These are phyloP conservation scores for Plagodis pulveraria DNA, from an alignment of 2,888 invertebrate genomes.

Conservation along the genomic window DNA sequence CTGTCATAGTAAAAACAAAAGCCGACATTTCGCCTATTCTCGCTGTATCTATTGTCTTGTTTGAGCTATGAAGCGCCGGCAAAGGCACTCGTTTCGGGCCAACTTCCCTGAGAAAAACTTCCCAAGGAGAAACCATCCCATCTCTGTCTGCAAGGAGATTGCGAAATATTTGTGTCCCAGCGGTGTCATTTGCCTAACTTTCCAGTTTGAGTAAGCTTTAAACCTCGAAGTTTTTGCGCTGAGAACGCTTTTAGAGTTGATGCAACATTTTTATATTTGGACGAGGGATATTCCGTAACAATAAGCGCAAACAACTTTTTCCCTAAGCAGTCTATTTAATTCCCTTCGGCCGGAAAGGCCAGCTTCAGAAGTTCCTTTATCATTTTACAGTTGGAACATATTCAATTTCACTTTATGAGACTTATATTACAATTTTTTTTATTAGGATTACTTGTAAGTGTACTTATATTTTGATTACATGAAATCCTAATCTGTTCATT, in stretches of 20 bases:
- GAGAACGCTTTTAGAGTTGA: slow-evolving; percentile 55
- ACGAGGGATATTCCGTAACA: slow-evolving; percentile 49
- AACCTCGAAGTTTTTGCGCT: slow-evolving; percentile 65
- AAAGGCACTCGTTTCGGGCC: slow-evolving; percentile 54
- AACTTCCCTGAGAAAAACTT: slow-evolving; percentile 69
- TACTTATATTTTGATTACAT: slow-evolving; percentile 2
- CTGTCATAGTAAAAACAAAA: slow-evolving; percentile 57
- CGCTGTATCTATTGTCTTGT: slow-evolving; percentile 62
- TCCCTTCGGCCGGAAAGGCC: slow-evolving; percentile 33
- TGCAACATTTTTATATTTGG: slow-evolving; percentile 60
- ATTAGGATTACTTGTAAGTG: slow-evolving; percentile 3
- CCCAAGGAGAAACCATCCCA: slow-evolving; percentile 57
- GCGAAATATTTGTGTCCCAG: slow-evolving; percentile 74
- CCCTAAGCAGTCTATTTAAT: slow-evolving; percentile 46
- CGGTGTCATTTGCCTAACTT: slow-evolving; percentile 80
- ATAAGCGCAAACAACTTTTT: slow-evolving; percentile 49
- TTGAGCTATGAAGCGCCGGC: slow-evolving; percentile 49
- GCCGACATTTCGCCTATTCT: slow-evolving; percentile 62
- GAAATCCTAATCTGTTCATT: neutral
- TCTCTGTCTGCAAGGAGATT: slow-evolving; percentile 66
- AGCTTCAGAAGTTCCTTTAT: slow-evolving; percentile 37
- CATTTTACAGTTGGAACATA: slow-evolving; percentile 33
- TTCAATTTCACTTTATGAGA: slow-evolving; percentile 27
- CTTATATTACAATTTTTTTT: slow-evolving; percentile 17
- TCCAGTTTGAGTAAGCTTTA: slow-evolving; percentile 76